Evolutionary conservation across 2,113 vertebrate genomes (phyloP).

Genomic region (Rhinoptilus africanus): DNA sequence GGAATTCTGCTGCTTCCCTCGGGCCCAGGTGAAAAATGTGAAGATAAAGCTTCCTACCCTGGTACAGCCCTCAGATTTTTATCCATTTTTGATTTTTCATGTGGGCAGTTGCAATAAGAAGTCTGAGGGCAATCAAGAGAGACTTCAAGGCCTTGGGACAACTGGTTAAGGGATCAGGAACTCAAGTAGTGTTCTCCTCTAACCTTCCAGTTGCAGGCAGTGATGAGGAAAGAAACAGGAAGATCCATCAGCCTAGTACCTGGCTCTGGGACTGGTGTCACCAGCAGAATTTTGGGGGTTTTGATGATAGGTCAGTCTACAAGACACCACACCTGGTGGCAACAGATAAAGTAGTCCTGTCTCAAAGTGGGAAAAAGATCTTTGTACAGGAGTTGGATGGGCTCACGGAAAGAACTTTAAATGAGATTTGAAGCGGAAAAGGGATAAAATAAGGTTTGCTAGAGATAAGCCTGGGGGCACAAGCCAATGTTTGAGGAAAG

Average conservation of each 20-base stretch:
- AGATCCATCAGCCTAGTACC: neutral
- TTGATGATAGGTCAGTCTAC: neutral
- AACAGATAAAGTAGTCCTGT: neutral
- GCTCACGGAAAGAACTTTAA: neutral
- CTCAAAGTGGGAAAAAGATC: neutral
- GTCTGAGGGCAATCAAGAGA: neutral
- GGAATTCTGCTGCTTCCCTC: neutral
- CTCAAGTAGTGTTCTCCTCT: neutral
- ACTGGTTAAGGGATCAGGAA: neutral
- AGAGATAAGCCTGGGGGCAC: neutral
- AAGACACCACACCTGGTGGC: accelerated
- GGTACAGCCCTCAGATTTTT: neutral
- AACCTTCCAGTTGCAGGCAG: neutral
- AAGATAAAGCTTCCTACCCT: neutral
- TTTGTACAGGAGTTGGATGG: neutral
- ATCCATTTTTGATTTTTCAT: neutral
- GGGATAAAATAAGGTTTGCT: neutral
- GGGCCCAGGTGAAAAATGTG: neutral
- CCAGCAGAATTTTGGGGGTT: neutral
- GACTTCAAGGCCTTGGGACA: neutral
- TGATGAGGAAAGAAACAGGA: neutral
- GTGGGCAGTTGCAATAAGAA: neutral
- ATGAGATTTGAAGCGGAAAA: neutral
- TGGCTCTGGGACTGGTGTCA: neutral
- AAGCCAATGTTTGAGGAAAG: neutral